Evolutionary conservation across 1,140 invertebrate species (phyloP), one percentile per base, ranked within the genome.

Genomic region (Neodiprion pinetum): DNA sequence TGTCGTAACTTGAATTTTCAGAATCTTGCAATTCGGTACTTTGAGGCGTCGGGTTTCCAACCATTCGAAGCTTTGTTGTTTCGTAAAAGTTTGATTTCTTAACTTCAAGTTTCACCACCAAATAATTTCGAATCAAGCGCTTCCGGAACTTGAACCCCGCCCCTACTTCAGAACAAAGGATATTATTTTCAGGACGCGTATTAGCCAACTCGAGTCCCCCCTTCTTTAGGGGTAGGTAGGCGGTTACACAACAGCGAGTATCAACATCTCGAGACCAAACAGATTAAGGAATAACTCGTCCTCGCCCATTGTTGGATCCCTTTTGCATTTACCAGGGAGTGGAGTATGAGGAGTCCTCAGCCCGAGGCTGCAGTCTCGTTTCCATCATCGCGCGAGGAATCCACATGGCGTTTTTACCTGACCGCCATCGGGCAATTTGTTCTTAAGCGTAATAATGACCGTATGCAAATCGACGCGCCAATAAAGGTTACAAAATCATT

Each of bases 281-380:
- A 61, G 53, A 61, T 61, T 61, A 61, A 61, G 53, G 53, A 61
- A 61, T 61, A 61, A 61, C 9, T 61, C 53, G 9, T 61, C 4
- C 53, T 61, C n/a, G 53, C 53, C 50, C n/a, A 61, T 61, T 61
- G 53, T 61, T 61, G 53, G 53, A 61, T 61, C 53, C 53, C 53
- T 61, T 61, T 61, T 61, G 53, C 11, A 12, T 12, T 12, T 61
- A 61, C n/a, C 53, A 40, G 28, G 28, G 53, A 4, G 53, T 9
- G 53, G 53, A 61, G n/a, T 61, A 5, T 61, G n/a, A 61, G 53
- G 53, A 17, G 53, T 61, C n/a, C n/a, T 61, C n/a, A 12, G 53
- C 53, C 53, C 11, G 53, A 61, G 53, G 53, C 53, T 14, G 53
- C 28, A 61, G 0, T 61, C 11, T 17, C 53, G 53, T 12, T 9